These are phyloP conservation scores for Eurytoma adleriae DNA, from an alignment of 2,888 invertebrate species.

Conservation along the genomic window DNA sequence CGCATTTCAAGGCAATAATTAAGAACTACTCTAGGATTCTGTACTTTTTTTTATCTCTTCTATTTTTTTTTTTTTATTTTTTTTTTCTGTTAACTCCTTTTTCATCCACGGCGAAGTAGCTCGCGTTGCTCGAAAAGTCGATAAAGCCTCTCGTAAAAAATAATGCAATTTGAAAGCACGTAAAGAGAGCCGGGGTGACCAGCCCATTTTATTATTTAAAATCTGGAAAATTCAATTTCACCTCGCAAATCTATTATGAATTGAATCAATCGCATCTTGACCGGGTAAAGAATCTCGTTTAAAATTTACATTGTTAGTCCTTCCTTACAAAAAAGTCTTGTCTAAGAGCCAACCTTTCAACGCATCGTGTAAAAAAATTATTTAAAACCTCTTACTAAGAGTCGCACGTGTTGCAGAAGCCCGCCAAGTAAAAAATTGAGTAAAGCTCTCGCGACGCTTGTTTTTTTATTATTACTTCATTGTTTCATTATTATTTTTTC, in stretches of 20 bases:
- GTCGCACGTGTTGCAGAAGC: conserved; percentile 34
- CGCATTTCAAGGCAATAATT: conserved; percentile 59
- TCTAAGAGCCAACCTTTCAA: conserved; percentile 42
- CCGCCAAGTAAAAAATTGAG: conserved; percentile 53
- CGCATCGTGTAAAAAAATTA: conserved; percentile 52
- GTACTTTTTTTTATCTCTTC: conserved; percentile 13
- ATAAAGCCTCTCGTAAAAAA: conserved; percentile 57
- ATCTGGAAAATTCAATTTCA: conserved; percentile 51
- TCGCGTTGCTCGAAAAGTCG: conserved; percentile 38
- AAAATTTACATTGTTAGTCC: conserved; percentile 40
- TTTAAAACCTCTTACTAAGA: conserved; percentile 45
- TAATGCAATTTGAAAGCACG: conserved; percentile 57
- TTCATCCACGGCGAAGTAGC: conserved; percentile 25
- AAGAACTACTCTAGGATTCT: conserved; percentile 57
- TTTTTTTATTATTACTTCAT: conserved; percentile 20
- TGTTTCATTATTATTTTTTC: conserved; percentile 22
- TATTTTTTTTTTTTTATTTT: conserved; percentile 20
- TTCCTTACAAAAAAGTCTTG: conserved; percentile 41
- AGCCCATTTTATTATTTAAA: conserved; percentile 26
- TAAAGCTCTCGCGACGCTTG: conserved; percentile 43
- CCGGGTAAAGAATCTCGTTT: conserved; percentile 28
- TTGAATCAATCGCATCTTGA: conserved; percentile 40
- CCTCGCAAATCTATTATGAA: conserved; percentile 43
- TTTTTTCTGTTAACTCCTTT: neutral
- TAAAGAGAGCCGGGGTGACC: conserved; percentile 43